These are phyloP conservation scores for Tromatobia lineatoria DNA, from an alignment of 2,888 invertebrate species.

Conservation along the genomic window DNA sequence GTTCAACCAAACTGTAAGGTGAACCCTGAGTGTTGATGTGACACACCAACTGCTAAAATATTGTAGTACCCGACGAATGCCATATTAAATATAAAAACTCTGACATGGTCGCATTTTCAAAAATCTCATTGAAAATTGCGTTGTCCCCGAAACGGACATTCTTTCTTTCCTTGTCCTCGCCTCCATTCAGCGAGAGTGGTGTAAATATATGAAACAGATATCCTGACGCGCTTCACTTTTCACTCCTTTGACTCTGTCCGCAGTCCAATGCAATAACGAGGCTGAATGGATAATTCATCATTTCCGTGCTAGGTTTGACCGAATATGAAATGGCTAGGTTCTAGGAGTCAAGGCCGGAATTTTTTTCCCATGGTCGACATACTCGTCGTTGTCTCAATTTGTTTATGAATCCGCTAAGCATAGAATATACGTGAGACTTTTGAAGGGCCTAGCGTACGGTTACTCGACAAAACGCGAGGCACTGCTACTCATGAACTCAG, in stretches of 20 bases:
- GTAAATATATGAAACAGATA: background rate
- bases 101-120: background rate
- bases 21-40: conserved; percentile 17
- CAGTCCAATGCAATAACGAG: conserved; percentile 78
- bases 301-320: conserved; percentile 68
- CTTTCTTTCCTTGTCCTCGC: background rate
- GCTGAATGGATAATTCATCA: conserved; percentile 79
- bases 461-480: background rate
- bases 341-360: conserved; percentile 1
- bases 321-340: background rate
- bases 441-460: background rate
- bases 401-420: background rate
- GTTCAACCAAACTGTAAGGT: conserved; percentile 11
- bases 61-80: conserved; percentile 65
- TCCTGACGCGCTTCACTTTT: background rate
- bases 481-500: background rate
- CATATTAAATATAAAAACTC: conserved; percentile 76
- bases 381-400: background rate
- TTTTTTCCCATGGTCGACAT: background rate
- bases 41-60: background rate
- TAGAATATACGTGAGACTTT: background rate
- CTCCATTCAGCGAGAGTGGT: conserved; percentile 1
- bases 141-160: conserved; percentile 69
- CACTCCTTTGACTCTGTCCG: conserved; percentile 3
- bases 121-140: background rate